These are phyloP conservation scores for Ancistrus triradiatus DNA, from an alignment of 2,113 vertebrate species.

Conservation along the genomic window DNA sequence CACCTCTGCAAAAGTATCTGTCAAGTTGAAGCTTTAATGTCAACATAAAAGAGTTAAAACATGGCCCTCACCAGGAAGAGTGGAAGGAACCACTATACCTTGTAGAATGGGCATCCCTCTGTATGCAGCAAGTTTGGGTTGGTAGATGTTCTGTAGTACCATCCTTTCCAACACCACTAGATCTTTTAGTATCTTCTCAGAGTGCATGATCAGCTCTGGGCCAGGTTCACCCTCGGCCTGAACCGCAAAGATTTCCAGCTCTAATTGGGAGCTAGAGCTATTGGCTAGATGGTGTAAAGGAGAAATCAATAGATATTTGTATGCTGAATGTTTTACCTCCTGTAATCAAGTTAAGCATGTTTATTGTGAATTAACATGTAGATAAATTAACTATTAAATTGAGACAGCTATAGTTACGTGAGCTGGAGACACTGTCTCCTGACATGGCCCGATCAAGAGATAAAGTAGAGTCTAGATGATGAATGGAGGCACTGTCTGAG, in stretches of 20 bases:
- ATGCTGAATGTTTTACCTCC: too few relatives aligned
- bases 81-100: too few relatives aligned
- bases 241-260: conserved; percentile 54
- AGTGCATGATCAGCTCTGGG: conserved; percentile 63
- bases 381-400: neutral
- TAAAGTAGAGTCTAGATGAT: conserved; percentile 23
- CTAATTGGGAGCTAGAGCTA: conserved; percentile 56
- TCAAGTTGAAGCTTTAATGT: too few relatives aligned
- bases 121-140: conserved; percentile 79
- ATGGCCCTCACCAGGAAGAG: too few relatives aligned
- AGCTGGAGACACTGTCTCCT: conserved; percentile 49
- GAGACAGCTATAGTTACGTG: conserved; percentile 58
- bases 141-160: conserved; percentile 77
- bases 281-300: conserved; percentile 47
- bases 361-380: neutral
- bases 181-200: conserved; percentile 70
- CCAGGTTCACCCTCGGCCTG: conserved; percentile 54
- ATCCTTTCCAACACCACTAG: conserved; percentile 81
- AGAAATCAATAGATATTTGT: neutral
- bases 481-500: neutral
- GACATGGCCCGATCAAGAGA: conserved; percentile 36
- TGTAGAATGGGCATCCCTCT: conserved; percentile 67
- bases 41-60: too few relatives aligned
- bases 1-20: too few relatives aligned
- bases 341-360: too few relatives aligned